These are phyloP conservation scores for Pristionchus pacificus DNA, from an alignment of 1,140 invertebrate genomes.

Conservation along the genomic window DNA sequence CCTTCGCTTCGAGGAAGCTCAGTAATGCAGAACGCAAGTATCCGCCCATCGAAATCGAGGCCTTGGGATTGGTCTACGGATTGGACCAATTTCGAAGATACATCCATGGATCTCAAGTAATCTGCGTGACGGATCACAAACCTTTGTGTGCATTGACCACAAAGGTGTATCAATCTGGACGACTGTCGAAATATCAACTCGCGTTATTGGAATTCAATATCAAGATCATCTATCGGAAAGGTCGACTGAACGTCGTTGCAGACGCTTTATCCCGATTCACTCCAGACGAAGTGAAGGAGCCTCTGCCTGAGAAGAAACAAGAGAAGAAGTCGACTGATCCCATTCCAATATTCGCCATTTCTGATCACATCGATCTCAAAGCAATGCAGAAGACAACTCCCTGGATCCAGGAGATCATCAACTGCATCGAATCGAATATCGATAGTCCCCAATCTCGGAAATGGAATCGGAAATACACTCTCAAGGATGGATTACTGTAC, in stretches of 20 bases:
- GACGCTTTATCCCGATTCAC: too few relatives aligned
- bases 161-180: too few relatives aligned
- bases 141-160: too few relatives aligned
- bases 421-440: neutral
- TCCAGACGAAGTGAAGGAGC: neutral
- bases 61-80: constrained; percentile 4
- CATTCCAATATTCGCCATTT: neutral
- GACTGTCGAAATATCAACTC: too few relatives aligned
- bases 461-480: neutral
- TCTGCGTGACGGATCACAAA: too few relatives aligned
- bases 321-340: neutral
- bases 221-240: too few relatives aligned
- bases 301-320: neutral
- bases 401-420: neutral
- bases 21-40: constrained; percentile 8
- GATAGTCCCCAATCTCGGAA: neutral
- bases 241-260: too few relatives aligned
- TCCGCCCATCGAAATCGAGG: constrained; percentile 24
- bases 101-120: too few relatives aligned
- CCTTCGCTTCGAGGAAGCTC: constrained; percentile 12
- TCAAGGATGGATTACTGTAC: neutral
- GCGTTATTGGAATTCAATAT: too few relatives aligned
- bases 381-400: neutral
- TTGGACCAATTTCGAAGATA: too few relatives aligned
- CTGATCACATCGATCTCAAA: neutral